phyloP scores from a whole-genome alignment of 1,140 invertebrate species.

The Lutraria rhynchaena region DNA sequence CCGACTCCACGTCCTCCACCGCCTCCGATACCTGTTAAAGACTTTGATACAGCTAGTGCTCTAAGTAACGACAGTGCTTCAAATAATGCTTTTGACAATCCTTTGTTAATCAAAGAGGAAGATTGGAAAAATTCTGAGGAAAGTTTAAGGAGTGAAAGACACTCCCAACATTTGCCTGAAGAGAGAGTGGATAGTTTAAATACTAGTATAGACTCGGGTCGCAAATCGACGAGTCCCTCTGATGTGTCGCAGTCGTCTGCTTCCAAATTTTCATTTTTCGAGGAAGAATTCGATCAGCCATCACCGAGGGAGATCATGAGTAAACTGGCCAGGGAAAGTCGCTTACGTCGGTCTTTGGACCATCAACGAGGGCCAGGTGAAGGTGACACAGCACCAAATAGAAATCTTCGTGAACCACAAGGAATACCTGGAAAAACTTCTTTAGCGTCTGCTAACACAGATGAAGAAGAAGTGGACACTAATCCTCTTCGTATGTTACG shows the following conservation, averaged over 20 bases:
- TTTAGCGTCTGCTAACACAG: slow-evolving; percentile 29
- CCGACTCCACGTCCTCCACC: slow-evolving; percentile 68
- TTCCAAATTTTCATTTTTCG: slow-evolving; percentile 69
- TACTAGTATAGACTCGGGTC: slow-evolving; percentile 51
- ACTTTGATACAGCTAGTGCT: slow-evolving; percentile 42
- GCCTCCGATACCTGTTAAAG: slow-evolving; percentile 61
- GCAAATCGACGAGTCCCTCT: slow-evolving; percentile 54
- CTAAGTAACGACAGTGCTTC: slow-evolving; percentile 32
- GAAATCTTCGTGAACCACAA: slow-evolving; percentile 75
- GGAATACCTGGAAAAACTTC: slow-evolving; percentile 74
- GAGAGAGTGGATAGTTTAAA: slow-evolving; percentile 64
- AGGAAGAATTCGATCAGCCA: slow-evolving; percentile 77
- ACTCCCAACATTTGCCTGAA: slow-evolving; percentile 40
- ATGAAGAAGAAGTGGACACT: slow-evolving; percentile 81
- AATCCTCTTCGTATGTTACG: slow-evolving; percentile 90
- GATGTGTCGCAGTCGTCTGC: slow-evolving; percentile 47
- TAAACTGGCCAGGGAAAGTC: slow-evolving; percentile 74
- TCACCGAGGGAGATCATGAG: slow-evolving; percentile 78
- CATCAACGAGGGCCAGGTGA: slow-evolving; percentile 73
- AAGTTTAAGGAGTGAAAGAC: slow-evolving; percentile 51
- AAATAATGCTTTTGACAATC: slow-evolving; percentile 39
- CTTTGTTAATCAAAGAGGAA: slow-evolving; percentile 41
- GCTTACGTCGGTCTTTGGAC: slow-evolving; percentile 74
- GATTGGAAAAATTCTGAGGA: slow-evolving; percentile 55
- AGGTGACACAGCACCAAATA: slow-evolving; percentile 60